Evolutionary conservation across 2,888 invertebrate species (phyloP), one percentile per base, ranked within the genome.

Genomic region (Aromia moschata): DNA sequence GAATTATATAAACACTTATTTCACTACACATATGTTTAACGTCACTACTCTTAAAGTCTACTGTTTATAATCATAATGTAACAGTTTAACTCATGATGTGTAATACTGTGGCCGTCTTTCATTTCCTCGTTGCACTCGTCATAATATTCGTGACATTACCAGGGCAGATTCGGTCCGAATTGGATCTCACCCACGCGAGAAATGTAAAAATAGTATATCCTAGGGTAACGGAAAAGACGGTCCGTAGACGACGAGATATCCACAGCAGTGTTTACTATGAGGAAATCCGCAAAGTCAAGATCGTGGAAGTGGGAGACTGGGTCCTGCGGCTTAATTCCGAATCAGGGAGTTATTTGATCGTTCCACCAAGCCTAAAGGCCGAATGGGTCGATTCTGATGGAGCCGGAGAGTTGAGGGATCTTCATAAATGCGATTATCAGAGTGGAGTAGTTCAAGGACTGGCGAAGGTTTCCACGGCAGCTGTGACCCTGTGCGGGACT

Each of bases 241-340:
- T 62, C 25, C 40, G 52, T 12, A 52, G 16, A 47, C 70, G 68
- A 15, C 58, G 71, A n/a, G 64, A 71, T 49, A 62, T 72, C 56
- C 62, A 65, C 44, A 64, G 64, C 33, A 69, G 67, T 60, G 55
- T 70, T 58, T 68, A 67, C 60, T 67, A 65, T 49, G 66, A 69
- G 56, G 68, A 73, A 64, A 55, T 58, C 47, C 60, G 47, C 17
- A 68, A 69, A 56, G 62, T 65, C 58, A 72, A 71, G 69, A 70
- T 73, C 57, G 66, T 77, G 56, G 68, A 74, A 63, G 58, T 77
- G 17, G 71, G 70, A 56, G 69, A 75, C 60, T 77, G 75, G 74
- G 54, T 66, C 43, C 55, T 77, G 55, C 72, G 75, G 67, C 70
- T 75, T 56, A 58, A 73, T 64, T 59, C 62, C 18, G 69, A 69